Conservation (phyloP, 2,113 vertebrate species). For the Ictalurus punctatus region DNA sequence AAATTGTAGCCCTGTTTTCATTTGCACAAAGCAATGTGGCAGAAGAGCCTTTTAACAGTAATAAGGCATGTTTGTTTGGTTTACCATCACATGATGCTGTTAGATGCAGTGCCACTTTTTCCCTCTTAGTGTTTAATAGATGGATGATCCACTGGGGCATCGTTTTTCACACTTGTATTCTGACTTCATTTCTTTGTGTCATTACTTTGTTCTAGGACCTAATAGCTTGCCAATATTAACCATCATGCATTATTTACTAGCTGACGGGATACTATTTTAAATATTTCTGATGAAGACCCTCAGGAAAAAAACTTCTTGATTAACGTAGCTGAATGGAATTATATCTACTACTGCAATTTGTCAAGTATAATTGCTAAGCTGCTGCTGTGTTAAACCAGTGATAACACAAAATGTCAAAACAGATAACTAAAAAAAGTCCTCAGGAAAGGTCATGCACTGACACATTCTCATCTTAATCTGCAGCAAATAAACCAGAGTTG, state of each 20-base stretch:
- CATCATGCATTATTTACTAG: not conserved
- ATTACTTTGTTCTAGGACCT: not conserved
- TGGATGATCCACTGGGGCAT: not conserved
- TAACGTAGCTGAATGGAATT: too few relatives aligned
- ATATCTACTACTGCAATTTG: not conserved
- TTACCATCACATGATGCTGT: constrained; percentile 22
- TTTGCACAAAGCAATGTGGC: constrained; percentile 17
- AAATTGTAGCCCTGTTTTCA: constrained; percentile 39
- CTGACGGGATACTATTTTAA: not conserved
- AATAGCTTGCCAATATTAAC: not conserved
- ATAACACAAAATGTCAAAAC: not conserved
- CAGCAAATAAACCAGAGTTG: not conserved
- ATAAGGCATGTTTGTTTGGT: not conserved
- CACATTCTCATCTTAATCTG: not conserved
- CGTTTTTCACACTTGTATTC: not conserved
- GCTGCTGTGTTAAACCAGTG: not conserved
- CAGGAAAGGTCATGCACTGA: constrained; percentile 28
- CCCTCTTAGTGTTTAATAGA: not conserved
- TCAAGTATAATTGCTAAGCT: not conserved
- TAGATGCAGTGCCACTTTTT: not conserved
- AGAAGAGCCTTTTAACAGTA: constrained; percentile 8
- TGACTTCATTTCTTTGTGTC: not conserved
- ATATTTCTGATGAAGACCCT: not conserved
- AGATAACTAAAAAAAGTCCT: not conserved
- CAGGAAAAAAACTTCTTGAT: too few relatives aligned